phyloP scores from a whole-genome alignment of 2,888 invertebrate genomes.

The Dusona sp. region DNA sequence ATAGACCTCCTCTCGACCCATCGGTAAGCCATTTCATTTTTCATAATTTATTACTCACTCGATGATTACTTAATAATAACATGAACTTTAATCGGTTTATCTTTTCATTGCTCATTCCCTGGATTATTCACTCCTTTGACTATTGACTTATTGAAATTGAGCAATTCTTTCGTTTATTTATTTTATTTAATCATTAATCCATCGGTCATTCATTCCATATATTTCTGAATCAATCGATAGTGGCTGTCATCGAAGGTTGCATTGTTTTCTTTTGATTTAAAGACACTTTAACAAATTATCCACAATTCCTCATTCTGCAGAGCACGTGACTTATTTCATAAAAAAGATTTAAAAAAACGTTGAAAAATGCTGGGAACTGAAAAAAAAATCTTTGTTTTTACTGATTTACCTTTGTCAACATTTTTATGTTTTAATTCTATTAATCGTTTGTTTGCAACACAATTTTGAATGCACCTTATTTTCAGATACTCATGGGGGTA shows the following conservation, averaged over 20 bases:
- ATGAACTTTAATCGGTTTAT: too few species aligned
- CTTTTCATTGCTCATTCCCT: neutral
- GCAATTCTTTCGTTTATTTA: neutral
- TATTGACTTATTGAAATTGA: neutral
- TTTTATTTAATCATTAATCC: neutral
- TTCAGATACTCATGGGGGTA: conserved; percentile 75
- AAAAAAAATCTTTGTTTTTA: too few species aligned
- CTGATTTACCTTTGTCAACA: neutral
- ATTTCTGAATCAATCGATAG: neutral
- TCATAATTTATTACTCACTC: neutral
- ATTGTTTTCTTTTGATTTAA: too few species aligned
- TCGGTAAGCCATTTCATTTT: conserved; percentile 69
- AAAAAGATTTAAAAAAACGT: neutral
- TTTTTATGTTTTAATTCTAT: neutral
- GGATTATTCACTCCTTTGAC: neutral
- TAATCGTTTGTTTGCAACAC: neutral
- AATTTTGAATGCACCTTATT: neutral
- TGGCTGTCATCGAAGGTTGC: too few species aligned
- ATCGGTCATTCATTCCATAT: neutral
- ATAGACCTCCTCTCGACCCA: conserved; percentile 78
- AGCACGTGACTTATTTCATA: neutral
- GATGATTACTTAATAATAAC: neutral
- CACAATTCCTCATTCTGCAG: neutral
- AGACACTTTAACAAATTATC: neutral
- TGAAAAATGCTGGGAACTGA: neutral